phyloP scores from a whole-genome alignment of 2,797 vertebrate genomes.

The Onychomys torridus region DNA sequence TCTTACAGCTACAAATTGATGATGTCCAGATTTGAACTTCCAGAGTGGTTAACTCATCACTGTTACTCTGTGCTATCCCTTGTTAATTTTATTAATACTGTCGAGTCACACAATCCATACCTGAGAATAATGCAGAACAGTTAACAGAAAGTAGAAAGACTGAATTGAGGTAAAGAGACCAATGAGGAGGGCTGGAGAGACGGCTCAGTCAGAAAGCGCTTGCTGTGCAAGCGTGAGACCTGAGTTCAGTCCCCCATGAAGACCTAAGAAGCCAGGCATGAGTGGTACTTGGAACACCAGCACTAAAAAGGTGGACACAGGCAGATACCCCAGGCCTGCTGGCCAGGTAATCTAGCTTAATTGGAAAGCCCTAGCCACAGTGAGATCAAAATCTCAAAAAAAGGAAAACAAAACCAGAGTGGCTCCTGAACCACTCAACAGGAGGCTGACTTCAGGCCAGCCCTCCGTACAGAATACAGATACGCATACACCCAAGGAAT shows the following conservation, averaged over 20 bases:
- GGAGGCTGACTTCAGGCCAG: background rate
- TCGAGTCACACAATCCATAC: background rate
- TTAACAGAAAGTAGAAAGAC: background rate
- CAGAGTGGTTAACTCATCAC: background rate
- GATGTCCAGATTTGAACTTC: background rate
- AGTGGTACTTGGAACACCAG: background rate
- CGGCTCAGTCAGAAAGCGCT: background rate
- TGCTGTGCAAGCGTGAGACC: background rate
- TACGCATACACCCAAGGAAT: background rate
- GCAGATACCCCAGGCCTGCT: background rate
- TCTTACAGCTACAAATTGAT: background rate
- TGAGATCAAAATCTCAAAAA: background rate
- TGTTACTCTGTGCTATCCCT: background rate
- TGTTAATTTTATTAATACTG: background rate
- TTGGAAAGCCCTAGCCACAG: background rate
- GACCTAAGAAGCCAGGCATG: background rate
- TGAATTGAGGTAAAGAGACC: conserved; percentile 1
- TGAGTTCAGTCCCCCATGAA: background rate
- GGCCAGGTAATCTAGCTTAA: background rate
- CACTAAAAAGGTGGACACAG: background rate
- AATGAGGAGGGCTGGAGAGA: background rate
- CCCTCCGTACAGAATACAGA: background rate
- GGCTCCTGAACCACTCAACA: background rate
- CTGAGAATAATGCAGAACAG: background rate
- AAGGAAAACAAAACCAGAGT: background rate